Evolutionary conservation across 2,113 vertebrate species (phyloP).

Genomic region (Manacus vitellinus): DNA sequence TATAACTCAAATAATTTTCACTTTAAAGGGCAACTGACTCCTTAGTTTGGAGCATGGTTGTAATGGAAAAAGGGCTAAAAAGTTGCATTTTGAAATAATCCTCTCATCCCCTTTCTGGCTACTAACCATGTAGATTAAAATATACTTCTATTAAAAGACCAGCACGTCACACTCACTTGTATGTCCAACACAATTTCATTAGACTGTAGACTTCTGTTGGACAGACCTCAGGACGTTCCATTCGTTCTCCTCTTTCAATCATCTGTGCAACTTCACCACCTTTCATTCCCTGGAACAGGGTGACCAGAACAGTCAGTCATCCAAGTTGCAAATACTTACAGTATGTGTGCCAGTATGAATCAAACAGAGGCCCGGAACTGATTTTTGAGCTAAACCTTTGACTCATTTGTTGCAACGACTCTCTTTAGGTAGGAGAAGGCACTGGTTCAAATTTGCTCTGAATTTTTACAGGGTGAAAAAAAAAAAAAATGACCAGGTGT

Average conservation of each 20-base stretch:
- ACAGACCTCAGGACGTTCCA: conserved; percentile 84
- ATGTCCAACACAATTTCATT: conserved; percentile 93
- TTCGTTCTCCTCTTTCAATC: conserved; percentile 88
- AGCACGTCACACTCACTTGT: conserved; percentile 81
- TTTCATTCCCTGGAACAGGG: conserved; percentile 88
- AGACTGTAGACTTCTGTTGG: conserved; percentile 88
- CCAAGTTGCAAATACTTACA: not conserved
- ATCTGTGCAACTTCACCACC: conserved; percentile 91
- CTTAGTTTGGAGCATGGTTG: not conserved
- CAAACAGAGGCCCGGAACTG: not conserved
- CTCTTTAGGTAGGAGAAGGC: not conserved
- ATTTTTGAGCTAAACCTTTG: not conserved
- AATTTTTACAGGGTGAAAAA: not conserved
- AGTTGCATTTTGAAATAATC: not conserved
- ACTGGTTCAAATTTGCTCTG: not conserved
- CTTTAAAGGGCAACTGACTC: not conserved
- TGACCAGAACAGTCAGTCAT: not conserved
- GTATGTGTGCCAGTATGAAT: not conserved
- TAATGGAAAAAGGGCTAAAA: not conserved
- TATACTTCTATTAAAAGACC: not conserved
- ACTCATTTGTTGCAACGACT: not conserved
- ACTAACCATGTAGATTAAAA: not conserved
- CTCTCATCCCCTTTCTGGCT: not conserved
- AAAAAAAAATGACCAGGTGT: not conserved
- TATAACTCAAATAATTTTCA: not conserved